These are phyloP conservation scores for Drosophila sechellia DNA, from an alignment of 1,140 invertebrate species.

Conservation along the genomic window DNA sequence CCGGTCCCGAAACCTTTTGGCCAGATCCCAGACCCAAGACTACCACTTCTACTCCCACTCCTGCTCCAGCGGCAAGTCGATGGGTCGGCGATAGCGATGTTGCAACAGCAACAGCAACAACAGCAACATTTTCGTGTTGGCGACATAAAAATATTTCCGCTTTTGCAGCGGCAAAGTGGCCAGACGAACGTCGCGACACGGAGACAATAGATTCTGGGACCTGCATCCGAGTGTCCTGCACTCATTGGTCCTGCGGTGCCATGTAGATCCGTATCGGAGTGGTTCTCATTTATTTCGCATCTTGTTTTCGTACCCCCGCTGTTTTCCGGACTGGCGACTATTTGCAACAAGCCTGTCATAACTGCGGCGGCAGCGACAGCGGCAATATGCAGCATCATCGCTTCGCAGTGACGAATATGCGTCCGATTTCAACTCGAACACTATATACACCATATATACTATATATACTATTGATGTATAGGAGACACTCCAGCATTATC, in stretches of 20 bases:
- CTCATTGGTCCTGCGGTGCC: constrained; percentile 30
- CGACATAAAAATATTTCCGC: constrained; percentile 77
- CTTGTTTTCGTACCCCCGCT: constrained; percentile 47
- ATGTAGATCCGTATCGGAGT: constrained; percentile 66
- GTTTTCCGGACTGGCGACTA: constrained; percentile 11
- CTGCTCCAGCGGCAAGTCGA: constrained; percentile 24
- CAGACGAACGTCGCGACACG: constrained; percentile 46
- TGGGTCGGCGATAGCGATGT: constrained; percentile 60
- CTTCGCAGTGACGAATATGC: constrained; percentile 17
- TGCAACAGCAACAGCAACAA: constrained; percentile 32
- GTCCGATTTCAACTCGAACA: not conserved
- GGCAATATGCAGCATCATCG: no score
- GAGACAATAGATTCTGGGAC: constrained; percentile 58
- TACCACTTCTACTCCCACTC: constrained; percentile 8
- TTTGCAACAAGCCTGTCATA: constrained; percentile 35
- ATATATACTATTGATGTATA: not conserved
- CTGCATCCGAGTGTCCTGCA: constrained; percentile 33
- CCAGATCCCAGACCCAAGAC: constrained; percentile 12
- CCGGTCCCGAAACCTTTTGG: constrained; percentile 28
- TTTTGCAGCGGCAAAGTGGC: constrained; percentile 47
- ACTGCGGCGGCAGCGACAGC: constrained; percentile 10
- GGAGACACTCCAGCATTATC: constrained; percentile 51
- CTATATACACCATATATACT: no score
- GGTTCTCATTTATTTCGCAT: constrained; percentile 46
- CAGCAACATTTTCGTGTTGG: constrained; percentile 69